Evolutionary conservation across 1,140 invertebrate genomes (phyloP).

Genomic region (Cotesia vestalis): DNA sequence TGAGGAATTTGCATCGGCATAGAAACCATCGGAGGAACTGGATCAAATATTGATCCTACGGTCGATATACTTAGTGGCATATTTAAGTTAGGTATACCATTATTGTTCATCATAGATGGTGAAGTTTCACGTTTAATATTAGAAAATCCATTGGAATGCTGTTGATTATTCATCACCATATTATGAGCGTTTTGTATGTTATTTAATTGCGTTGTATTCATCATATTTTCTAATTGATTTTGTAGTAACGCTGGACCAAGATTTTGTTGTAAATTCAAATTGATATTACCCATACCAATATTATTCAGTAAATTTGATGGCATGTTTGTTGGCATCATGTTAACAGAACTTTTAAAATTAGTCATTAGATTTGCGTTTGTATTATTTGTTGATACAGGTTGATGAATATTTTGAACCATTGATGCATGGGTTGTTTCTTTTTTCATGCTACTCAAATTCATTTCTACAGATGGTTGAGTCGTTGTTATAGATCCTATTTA

Average conservation of each 20-base stretch:
- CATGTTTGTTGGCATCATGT: slow-evolving; percentile 56
- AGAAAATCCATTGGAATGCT: slow-evolving; percentile 64
- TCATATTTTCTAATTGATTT: slow-evolving; percentile 57
- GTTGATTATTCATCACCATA: slow-evolving; percentile 52
- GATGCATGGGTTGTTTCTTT: slow-evolving; percentile 49
- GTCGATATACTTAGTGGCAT: slow-evolving; percentile 63
- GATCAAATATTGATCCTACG: slow-evolving; percentile 75
- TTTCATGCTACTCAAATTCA: slow-evolving; percentile 51
- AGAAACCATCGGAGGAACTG: slow-evolving; percentile 62
- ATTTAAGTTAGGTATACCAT: slow-evolving; percentile 61
- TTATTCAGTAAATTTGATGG: slow-evolving; percentile 54
- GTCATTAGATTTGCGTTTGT: slow-evolving; percentile 53
- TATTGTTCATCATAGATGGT: slow-evolving; percentile 65
- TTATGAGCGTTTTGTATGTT: slow-evolving; percentile 56
- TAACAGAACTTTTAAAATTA: slow-evolving; percentile 56
- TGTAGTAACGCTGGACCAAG: slow-evolving; percentile 53
- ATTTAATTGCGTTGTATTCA: slow-evolving; percentile 49
- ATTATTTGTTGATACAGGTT: slow-evolving; percentile 49
- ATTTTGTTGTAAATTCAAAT: slow-evolving; percentile 55
- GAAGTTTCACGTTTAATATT: slow-evolving; percentile 64
- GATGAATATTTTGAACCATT: slow-evolving; percentile 45
- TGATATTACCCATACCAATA: slow-evolving; percentile 54
- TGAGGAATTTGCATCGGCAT: slow-evolving; percentile 64
- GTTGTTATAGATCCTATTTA: slow-evolving; percentile 52
- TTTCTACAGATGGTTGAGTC: slow-evolving; percentile 53